Evolutionary conservation across 2,888 invertebrate species (phyloP).

Genomic region (Thyatira batis): DNA sequence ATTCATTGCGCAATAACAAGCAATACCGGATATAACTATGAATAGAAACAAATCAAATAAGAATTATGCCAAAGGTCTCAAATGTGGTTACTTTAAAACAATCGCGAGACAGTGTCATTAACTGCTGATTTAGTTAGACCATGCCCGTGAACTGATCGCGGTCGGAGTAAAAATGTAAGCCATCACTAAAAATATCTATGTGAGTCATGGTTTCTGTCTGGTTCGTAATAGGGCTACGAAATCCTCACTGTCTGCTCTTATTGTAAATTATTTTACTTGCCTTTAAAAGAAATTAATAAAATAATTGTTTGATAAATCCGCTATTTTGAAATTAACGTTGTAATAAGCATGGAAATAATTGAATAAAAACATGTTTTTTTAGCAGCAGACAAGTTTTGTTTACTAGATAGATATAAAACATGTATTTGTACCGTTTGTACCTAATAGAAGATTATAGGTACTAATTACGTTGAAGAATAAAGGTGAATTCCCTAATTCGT

Average conservation of each 20-base stretch:
- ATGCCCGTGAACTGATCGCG: slow-evolving; percentile 56
- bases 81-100: slow-evolving; percentile 17
- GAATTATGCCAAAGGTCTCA: slow-evolving; percentile 7
- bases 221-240: background rate
- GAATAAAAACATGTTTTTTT: too few species aligned
- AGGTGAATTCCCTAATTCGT: background rate
- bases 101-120: slow-evolving; percentile 15
- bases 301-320: too few species aligned
- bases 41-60: slow-evolving; percentile 19
- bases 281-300: too few species aligned
- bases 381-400: too few species aligned
- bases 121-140: slow-evolving; percentile 5
- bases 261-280: too few species aligned
- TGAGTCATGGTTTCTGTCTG: slow-evolving; percentile 40
- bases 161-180: slow-evolving; percentile 51
- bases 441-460: too few species aligned
- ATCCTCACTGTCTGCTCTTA: background rate
- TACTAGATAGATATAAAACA: too few species aligned
- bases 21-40: background rate
- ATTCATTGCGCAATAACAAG: background rate
- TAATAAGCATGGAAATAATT: too few species aligned
- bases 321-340: too few species aligned
- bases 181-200: slow-evolving; percentile 46
- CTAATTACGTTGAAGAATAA: too few species aligned
- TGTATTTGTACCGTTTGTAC: too few species aligned